Evolutionary conservation across 2,797 vertebrate genomes (phyloP).

Genomic region (Acanthurus lineatus): DNA sequence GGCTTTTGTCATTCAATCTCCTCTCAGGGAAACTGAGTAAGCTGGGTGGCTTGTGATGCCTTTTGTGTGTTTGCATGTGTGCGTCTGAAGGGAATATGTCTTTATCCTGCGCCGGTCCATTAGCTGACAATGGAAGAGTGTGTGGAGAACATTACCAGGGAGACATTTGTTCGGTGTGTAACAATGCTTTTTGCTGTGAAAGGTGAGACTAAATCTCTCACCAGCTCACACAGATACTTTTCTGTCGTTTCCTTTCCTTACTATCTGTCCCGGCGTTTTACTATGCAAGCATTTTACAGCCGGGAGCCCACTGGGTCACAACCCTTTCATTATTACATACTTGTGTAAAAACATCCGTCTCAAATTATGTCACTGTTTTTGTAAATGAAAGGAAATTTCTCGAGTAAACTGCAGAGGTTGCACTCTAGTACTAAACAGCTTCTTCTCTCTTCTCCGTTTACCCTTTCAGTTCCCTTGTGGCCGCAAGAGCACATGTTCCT

Average conservation of each 20-base stretch:
- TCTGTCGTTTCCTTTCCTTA: background rate
- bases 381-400: background rate
- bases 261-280: background rate
- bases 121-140: slow-evolving; percentile 52
- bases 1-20: slow-evolving; percentile 50
- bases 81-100: slow-evolving; percentile 22
- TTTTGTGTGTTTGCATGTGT: slow-evolving; percentile 42
- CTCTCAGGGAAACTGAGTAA: slow-evolving; percentile 20
- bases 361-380: background rate
- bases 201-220: slow-evolving; percentile 32
- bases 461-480: slow-evolving; percentile 45
- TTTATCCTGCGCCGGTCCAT: slow-evolving; percentile 47
- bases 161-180: slow-evolving; percentile 21
- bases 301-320: background rate
- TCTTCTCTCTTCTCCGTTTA: slow-evolving; percentile 21
- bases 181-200: slow-evolving; percentile 40
- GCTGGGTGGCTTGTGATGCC: slow-evolving; percentile 3
- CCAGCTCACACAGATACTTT: background rate
- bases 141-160: slow-evolving; percentile 10
- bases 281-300: background rate
- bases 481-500: slow-evolving; percentile 63
- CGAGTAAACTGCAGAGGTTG: slow-evolving; percentile 34
- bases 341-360: background rate
- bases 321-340: background rate
- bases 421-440: slow-evolving; percentile 9